A percentile compares a stretch with the other conserved stretches of the same genome.
Conservation (phyloP, 2,797 vertebrate species). For the Coregonus ussuriensis region DNA sequence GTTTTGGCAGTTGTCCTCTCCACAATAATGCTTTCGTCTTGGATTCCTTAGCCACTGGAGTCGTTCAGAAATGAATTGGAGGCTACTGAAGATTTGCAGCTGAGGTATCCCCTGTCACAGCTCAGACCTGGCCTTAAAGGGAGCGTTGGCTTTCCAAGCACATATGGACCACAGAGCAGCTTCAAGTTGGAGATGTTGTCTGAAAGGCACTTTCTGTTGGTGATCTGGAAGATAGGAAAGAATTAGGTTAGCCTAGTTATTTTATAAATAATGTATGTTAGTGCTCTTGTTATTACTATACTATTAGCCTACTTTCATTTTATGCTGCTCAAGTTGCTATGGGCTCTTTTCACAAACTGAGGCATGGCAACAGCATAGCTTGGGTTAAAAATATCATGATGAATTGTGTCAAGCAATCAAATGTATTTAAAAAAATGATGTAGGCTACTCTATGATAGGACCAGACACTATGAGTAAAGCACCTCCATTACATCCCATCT, state of each 20-base stretch:
- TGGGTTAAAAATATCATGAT: slow-evolving; percentile 16
- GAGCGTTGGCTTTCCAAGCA: slow-evolving; percentile 50
- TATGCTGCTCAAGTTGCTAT: slow-evolving; percentile 24
- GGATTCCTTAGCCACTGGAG: slow-evolving; percentile 52
- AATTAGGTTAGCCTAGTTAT: background rate
- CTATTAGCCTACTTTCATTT: background rate
- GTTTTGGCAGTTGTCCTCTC: slow-evolving; percentile 46
- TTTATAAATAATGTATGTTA: background rate
- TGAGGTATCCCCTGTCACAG: slow-evolving; percentile 74
- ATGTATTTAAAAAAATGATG: slow-evolving; percentile 1
- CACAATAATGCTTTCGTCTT: slow-evolving; percentile 46
- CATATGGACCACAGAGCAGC: slow-evolving; percentile 56
- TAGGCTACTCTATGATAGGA: background rate
- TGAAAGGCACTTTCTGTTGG: slow-evolving; percentile 75
- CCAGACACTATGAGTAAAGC: background rate
- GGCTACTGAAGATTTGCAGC: slow-evolving; percentile 66
- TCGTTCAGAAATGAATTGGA: slow-evolving; percentile 64
- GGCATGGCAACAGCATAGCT: slow-evolving; percentile 44
- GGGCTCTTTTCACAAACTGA: slow-evolving; percentile 29
- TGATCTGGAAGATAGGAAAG: slow-evolving; percentile 63
- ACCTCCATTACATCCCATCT: background rate
- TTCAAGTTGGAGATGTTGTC: slow-evolving; percentile 60
- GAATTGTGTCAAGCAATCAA: slow-evolving; percentile 19
- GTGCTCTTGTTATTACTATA: background rate
- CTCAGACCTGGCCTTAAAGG: slow-evolving; percentile 61